phyloP scores from a whole-genome alignment of 2,888 invertebrate genomes.

The Coenonympha arcania region DNA sequence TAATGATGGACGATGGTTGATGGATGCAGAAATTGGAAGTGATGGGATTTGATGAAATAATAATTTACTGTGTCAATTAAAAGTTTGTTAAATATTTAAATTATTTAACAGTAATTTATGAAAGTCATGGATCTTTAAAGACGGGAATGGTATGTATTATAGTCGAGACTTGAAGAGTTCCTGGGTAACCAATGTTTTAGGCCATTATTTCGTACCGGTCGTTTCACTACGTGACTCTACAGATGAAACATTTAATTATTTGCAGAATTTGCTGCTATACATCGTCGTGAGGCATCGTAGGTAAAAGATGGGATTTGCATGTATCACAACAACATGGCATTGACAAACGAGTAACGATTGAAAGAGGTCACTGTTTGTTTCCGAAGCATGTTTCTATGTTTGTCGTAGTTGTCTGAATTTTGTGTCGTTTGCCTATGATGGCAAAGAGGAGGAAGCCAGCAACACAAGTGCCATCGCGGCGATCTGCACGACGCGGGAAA shows the following conservation, averaged over 20 bases:
- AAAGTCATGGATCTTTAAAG: constrained; percentile 27
- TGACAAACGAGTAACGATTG: constrained; percentile 49
- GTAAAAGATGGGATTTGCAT: constrained; percentile 2
- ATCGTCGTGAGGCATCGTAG: neutral
- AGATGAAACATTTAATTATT: constrained; percentile 5
- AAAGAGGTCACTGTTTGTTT: constrained; percentile 54
- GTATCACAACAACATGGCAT: constrained; percentile 42
- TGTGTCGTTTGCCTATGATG: constrained; percentile 56
- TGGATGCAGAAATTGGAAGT: constrained; percentile 34
- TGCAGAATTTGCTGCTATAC: neutral
- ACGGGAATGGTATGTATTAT: constrained; percentile 52
- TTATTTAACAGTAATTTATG: constrained; percentile 33
- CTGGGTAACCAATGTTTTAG: constrained; percentile 16
- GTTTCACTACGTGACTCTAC: constrained; percentile 35
- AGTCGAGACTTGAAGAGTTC: constrained; percentile 11
- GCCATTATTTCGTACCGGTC: constrained; percentile 54
- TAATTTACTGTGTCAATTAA: constrained; percentile 35
- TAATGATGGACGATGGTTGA: constrained; percentile 14
- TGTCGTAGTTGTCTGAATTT: constrained; percentile 29
- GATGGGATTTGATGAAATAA: constrained; percentile 37
- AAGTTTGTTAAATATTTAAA: no score
- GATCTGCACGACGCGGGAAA: constrained; percentile 58
- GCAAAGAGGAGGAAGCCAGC: constrained; percentile 64
- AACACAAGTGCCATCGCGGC: constrained; percentile 47
- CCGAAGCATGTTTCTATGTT: constrained; percentile 26